These are phyloP conservation scores for Spinus olivaceus DNA, from an alignment of 2,797 vertebrate species.

Conservation along the genomic window DNA sequence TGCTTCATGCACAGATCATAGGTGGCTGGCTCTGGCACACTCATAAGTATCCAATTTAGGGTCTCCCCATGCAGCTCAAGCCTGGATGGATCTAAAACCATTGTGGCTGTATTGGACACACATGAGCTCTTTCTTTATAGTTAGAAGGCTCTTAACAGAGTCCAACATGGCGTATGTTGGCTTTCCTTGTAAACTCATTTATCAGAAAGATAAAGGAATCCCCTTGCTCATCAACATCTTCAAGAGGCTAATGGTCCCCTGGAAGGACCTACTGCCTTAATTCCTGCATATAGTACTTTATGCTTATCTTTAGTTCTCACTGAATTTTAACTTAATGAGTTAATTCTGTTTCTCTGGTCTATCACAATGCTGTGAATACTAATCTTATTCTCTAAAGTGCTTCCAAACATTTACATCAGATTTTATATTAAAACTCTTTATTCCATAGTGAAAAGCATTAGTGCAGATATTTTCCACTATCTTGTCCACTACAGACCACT, in stretches of 20 bases:
- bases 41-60: background rate
- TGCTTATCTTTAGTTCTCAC: background rate
- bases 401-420: background rate
- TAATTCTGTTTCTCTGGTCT: background rate
- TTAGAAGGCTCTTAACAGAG: background rate
- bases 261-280: background rate
- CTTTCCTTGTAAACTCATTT: background rate
- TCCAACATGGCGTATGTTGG: background rate
- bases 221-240: fast-evolving
- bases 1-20: background rate
- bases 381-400: background rate
- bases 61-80: background rate
- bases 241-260: background rate
- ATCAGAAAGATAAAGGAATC: background rate
- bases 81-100: background rate
- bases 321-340: background rate
- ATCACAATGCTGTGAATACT: background rate
- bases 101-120: background rate
- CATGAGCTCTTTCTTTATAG: background rate
- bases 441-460: background rate
- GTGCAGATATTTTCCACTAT: background rate
- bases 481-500: background rate
- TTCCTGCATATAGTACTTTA: background rate
- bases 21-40: background rate
- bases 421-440: background rate